A percentile compares a stretch with the other conserved stretches of the same genome.
phyloP scores from a whole-genome alignment of 2,797 vertebrate genomes.

The Danio albolineatus region DNA sequence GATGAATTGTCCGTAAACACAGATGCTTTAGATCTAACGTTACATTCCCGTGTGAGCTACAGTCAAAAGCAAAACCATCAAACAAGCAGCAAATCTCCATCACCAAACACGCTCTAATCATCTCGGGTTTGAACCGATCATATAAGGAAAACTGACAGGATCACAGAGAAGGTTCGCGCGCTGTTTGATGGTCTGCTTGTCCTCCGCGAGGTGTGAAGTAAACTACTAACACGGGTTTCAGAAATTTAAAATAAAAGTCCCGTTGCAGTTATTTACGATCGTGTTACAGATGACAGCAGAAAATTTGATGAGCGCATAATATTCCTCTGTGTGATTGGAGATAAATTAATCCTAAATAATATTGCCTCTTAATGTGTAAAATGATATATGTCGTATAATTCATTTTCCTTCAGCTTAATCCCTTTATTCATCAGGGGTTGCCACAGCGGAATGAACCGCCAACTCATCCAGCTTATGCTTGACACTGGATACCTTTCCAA shows the following conservation, averaged over 20 bases:
- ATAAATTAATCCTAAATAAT: too few relatives aligned
- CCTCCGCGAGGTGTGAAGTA: background rate
- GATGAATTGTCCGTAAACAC: background rate
- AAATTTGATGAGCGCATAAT: too few relatives aligned
- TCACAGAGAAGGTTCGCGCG: conserved; percentile 11
- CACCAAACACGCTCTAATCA: conserved; percentile 47
- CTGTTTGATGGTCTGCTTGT: background rate
- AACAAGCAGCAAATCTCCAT: conserved; percentile 13
- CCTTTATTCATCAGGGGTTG: too few relatives aligned
- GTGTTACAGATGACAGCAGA: too few relatives aligned
- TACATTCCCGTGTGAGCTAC: background rate
- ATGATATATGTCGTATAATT: too few relatives aligned
- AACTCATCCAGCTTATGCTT: too few relatives aligned
- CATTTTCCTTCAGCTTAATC: too few relatives aligned
- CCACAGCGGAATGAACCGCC: too few relatives aligned
- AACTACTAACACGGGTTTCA: too few relatives aligned
- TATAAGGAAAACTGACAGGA: conserved; percentile 57
- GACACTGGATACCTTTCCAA: too few relatives aligned
- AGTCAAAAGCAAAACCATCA: background rate
- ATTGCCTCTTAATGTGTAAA: too few relatives aligned
- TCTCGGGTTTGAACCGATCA: conserved; percentile 52
- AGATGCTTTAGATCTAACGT: background rate
- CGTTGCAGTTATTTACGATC: background rate
- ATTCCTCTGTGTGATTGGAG: too few relatives aligned
- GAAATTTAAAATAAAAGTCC: conserved; percentile 19